Percentiles rank a stretch among this genome's conserved stretches.
These are phyloP conservation scores for Porites evermanni DNA, from an alignment of 92 coral and sea anemone genomes.

Conservation along the genomic window DNA sequence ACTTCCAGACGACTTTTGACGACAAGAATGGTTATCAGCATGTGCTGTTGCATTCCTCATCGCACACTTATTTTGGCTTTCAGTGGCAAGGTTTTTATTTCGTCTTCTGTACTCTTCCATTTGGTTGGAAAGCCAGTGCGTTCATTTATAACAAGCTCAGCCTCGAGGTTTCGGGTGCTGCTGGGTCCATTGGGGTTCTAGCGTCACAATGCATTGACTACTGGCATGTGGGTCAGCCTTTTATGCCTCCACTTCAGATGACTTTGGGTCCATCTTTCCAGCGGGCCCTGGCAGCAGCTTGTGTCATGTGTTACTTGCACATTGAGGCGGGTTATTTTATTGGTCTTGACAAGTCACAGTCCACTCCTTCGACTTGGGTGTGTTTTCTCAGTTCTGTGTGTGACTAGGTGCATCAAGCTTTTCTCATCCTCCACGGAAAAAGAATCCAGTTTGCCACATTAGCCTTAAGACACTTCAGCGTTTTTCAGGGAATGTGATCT, in stretches of 20 bases:
- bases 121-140: conserved; percentile 11
- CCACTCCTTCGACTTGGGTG: conserved; percentile 28
- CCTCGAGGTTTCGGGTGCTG: conserved; percentile 15
- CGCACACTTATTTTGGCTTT: not conserved
- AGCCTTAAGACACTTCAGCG: conserved; percentile 46
- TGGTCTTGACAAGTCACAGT: conserved; percentile 34
- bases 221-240: conserved; percentile 29
- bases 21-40: conserved; percentile 28
- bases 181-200: conserved; percentile 25
- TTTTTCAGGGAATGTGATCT: conserved; percentile 62
- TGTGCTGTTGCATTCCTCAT: not conserved
- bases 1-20: conserved; percentile 1
- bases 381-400: conserved; percentile 31
- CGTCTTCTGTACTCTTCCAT: not conserved
- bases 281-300: conserved; percentile 51
- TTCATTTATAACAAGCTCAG: conserved; percentile 15
- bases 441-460: conserved; percentile 26
- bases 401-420: conserved; percentile 41
- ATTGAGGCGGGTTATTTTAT: conserved; percentile 50
- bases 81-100: too few species aligned
- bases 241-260: not conserved
- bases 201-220: conserved; percentile 48
- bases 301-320: conserved; percentile 49
- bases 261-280: not conserved
- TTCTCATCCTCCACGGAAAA: conserved; percentile 20